phyloP scores from a whole-genome alignment of 2,797 vertebrate genomes.

The Schizopygopsis pylzovi region DNA sequence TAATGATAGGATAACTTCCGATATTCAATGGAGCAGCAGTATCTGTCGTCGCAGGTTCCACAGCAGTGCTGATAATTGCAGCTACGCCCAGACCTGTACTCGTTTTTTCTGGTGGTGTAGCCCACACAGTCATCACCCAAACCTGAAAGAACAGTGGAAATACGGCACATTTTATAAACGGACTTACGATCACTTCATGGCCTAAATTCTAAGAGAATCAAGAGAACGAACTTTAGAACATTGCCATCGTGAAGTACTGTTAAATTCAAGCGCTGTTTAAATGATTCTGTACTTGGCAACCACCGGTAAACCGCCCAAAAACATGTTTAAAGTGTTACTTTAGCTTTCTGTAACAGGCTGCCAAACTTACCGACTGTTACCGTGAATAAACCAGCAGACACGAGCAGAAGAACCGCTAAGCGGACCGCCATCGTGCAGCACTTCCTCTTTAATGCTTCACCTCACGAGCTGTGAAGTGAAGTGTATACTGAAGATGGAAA shows the following conservation, averaged over 20 bases:
- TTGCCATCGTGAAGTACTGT: too few relatives aligned
- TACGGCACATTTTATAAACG: neutral
- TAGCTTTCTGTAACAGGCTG: neutral
- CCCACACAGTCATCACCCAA: accelerated
- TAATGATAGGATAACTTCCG: neutral
- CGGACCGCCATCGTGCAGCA: slow-evolving; percentile 25
- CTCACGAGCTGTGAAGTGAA: too few relatives aligned
- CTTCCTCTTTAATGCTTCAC: too few relatives aligned
- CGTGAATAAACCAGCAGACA: neutral
- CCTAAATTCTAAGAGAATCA: neutral
- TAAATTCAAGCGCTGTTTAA: neutral
- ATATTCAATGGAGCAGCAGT: accelerated
- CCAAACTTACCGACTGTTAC: slow-evolving; percentile 16
- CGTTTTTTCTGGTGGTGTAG: accelerated
- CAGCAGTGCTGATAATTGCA: neutral
- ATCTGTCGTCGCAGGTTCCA: slow-evolving; percentile 39
- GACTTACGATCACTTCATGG: too few relatives aligned
- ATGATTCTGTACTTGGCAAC: too few relatives aligned
- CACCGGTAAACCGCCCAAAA: neutral
- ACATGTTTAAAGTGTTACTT: neutral
- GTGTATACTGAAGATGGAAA: too few relatives aligned
- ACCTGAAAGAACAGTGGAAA: neutral
- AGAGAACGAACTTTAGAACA: neutral
- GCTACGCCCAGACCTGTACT: accelerated
- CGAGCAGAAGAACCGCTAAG: neutral